Conservation (phyloP, 2,113 vertebrate species). For the Mastomys coucha region DNA sequence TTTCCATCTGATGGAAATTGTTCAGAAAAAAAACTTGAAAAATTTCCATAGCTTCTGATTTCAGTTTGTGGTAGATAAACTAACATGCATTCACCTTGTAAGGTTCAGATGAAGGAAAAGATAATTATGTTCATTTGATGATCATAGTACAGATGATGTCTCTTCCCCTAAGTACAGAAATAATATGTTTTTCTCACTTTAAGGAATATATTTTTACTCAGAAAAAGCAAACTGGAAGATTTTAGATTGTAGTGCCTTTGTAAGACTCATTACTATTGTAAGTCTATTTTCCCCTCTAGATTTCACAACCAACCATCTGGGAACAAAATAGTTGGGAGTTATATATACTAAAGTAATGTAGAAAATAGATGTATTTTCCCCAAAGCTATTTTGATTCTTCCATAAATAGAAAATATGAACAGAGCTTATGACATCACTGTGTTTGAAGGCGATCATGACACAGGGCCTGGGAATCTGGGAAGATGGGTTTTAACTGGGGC, state of each 20-base stretch:
- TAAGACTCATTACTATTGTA: conserved; percentile 38
- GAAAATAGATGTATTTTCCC: conserved; percentile 68
- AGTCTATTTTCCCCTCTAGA: background rate
- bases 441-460: conserved; percentile 47
- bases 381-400: conserved; percentile 68
- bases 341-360: conserved; percentile 44
- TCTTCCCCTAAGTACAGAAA: conserved; percentile 62
- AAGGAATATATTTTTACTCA: conserved; percentile 79
- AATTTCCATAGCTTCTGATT: background rate
- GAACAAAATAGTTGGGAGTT: conserved; percentile 65
- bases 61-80: conserved; percentile 45
- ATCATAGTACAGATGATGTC: conserved; percentile 58
- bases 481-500: background rate
- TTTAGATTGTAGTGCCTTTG: conserved; percentile 55
- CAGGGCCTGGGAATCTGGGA: background rate
- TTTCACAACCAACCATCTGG: conserved; percentile 66
- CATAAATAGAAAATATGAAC: background rate
- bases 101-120: conserved; percentile 35
- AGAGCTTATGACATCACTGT: conserved; percentile 58
- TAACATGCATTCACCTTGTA: conserved; percentile 60
- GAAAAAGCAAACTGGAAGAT: conserved; percentile 61
- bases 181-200: conserved; percentile 66
- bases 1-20: background rate
- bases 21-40: conserved; percentile 22
- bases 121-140: background rate